Conservation (phyloP, 1,140 invertebrate genomes). For the Drosophila mojavensis region DNA sequence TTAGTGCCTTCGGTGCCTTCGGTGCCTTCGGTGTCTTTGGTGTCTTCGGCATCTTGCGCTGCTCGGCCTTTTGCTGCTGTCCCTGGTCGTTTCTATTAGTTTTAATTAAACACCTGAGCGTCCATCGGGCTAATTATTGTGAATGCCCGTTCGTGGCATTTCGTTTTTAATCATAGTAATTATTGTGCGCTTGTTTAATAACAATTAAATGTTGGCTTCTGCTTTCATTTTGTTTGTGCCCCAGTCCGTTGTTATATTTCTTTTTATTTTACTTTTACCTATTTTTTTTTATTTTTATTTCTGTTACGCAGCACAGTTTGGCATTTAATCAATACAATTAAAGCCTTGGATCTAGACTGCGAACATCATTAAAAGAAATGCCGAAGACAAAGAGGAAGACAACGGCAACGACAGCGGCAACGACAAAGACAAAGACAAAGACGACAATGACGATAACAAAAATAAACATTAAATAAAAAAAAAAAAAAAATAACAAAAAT, state of each 20-base stretch:
- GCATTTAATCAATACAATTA: conserved; percentile 81
- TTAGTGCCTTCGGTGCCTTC: conserved; percentile 3
- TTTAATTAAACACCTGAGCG: conserved; percentile 78
- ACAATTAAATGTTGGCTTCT: conserved; percentile 68
- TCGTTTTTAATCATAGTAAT: conserved; percentile 73
- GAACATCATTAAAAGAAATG: conserved; percentile 67
- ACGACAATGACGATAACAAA: conserved; percentile 58
- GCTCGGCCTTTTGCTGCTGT: conserved; percentile 7
- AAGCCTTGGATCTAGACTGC: conserved; percentile 62
- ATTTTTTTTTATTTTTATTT: conserved; percentile 2
- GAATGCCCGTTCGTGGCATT: conserved; percentile 47
- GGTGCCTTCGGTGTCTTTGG: background rate
- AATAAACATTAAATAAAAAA: conserved; percentile 54
- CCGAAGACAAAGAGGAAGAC: conserved; percentile 34
- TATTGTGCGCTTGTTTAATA: conserved; percentile 79
- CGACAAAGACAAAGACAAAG: conserved; percentile 13
- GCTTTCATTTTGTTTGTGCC: conserved; percentile 19
- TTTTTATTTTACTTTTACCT: background rate
- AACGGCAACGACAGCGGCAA: conserved; percentile 6
- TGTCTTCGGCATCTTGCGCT: conserved; percentile 27
- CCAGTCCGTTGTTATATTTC: conserved; percentile 15
- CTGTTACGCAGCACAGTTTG: conserved; percentile 60
- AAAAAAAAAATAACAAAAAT: conserved; percentile 31
- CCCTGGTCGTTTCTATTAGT: conserved; percentile 64
- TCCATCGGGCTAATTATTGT: conserved; percentile 71